Evolutionary conservation across 2,888 invertebrate genomes (phyloP).

Genomic region (Hirudinaria manillensis): DNA sequence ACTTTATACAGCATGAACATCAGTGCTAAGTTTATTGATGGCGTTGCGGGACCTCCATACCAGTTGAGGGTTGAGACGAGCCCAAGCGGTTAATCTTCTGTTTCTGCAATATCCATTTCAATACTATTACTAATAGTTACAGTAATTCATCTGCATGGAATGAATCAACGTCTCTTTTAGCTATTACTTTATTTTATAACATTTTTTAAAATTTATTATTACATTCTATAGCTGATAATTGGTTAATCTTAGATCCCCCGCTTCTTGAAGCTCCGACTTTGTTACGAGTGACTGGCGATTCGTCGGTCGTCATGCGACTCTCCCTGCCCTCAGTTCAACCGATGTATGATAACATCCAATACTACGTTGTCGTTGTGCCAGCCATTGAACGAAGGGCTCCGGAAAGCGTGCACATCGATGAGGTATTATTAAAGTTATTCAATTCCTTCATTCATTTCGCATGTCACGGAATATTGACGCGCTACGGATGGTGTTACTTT

Average conservation of each 20-base stretch:
- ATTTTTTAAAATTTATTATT: neutral
- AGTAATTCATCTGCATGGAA: too few species aligned
- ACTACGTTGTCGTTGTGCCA: conserved; percentile 90
- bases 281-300: conserved; percentile 25
- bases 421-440: conserved; percentile 39
- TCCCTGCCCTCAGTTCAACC: conserved; percentile 10
- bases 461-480: too few species aligned
- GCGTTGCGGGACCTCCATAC: conserved; percentile 43
- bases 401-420: conserved; percentile 62
- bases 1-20: conserved; percentile 52
- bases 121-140: too few species aligned
- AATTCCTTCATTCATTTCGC: neutral
- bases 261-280: conserved; percentile 35
- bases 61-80: conserved; percentile 46
- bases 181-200: neutral
- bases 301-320: conserved; percentile 42
- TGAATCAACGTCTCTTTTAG: too few species aligned
- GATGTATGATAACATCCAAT: conserved; percentile 70
- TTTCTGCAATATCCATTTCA: neutral
- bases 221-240: too few species aligned
- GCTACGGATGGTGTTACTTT: too few species aligned
- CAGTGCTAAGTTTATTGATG: conserved; percentile 48
- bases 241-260: conserved; percentile 35
- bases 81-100: conserved; percentile 36
- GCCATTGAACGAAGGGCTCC: conserved; percentile 66